Evolutionary conservation across 2,797 vertebrate genomes (phyloP), one percentile per base, ranked within the genome.

Genomic region (Phrynocephalus vlangalii): DNA sequence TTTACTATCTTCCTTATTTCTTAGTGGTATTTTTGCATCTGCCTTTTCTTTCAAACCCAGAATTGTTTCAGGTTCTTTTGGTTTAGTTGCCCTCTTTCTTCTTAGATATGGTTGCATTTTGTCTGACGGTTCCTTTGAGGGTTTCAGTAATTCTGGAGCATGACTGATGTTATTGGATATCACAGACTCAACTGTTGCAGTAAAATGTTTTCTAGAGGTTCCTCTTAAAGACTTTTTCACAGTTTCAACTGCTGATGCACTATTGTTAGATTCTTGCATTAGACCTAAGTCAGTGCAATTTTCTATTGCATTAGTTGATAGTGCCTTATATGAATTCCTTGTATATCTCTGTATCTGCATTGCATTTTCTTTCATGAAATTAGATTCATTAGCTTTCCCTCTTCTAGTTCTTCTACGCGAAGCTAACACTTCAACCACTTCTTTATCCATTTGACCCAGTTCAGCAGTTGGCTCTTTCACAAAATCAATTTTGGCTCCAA

Each of bases 351-450:
- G 30, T 76, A 72, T 28, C 11, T 20, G 71, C 22, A 26, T 77
- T 83, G 50, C n/a, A 78, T 60, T 16, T 1, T 79, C 5, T 75
- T 63, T 77, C 52, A 84, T 38, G 84, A 80, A 18, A 87, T 38
- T 24, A 44, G 70, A 63, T 70, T 90, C 52, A 82, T 76, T 77
- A 68, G 79, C 86, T 84, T 86, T 87, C 38, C 30, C 75, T 89
- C 88, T 84, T 83, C 91, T 93, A 66, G 77, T 85, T 85, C 93
- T 90, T 89, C 80, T 95, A 16, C 72, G 6, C 67, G 88, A 84
- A 82, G 93, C 3, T 20, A 50, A n/a, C 1, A 73, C 28, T 2
- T 94, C 87, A 66, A 79, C 1, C 1, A 56, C 77, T 72, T 87
- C 88, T 50, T 0, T 28, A 38, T 66, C 0, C 79, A 38, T 83